phyloP scores from a whole-genome alignment of 2,888 invertebrate genomes.

The Pachymerium ferrugineum region DNA sequence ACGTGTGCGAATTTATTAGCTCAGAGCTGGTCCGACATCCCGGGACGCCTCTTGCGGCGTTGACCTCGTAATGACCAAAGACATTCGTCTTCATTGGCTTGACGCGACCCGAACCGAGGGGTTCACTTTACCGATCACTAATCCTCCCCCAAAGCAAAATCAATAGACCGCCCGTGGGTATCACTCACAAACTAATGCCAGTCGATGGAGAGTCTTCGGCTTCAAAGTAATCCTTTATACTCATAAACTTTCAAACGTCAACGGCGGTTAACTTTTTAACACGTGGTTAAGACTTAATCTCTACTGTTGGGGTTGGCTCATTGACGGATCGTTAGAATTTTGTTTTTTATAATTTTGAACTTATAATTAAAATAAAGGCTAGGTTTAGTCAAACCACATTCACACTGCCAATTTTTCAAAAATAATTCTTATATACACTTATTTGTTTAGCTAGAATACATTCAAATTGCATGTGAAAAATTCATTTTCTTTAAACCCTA shows the following conservation, averaged over 20 bases:
- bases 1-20: slow-evolving; percentile 15
- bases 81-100: slow-evolving; percentile 18
- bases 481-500: too few relatives aligned
- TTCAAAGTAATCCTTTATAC: slow-evolving; percentile 6
- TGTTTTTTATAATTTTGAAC: too few relatives aligned
- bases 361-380: too few relatives aligned
- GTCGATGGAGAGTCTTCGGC: slow-evolving; percentile 8
- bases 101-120: slow-evolving; percentile 11
- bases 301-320: too few relatives aligned
- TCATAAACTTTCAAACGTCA: neutral
- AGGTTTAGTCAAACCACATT: too few relatives aligned
- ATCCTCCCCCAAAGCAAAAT: slow-evolving; percentile 17
- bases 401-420: too few relatives aligned
- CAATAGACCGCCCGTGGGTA: slow-evolving; percentile 1
- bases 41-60: slow-evolving; percentile 11
- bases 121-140: slow-evolving; percentile 14
- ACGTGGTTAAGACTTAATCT: too few relatives aligned
- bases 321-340: too few relatives aligned
- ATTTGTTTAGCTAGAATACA: too few relatives aligned
- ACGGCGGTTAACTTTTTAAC: neutral
- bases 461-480: too few relatives aligned
- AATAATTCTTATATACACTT: too few relatives aligned
- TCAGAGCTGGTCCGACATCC: neutral
- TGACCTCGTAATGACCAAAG: slow-evolving; percentile 17
- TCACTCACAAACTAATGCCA: slow-evolving; percentile 18